Conservation (phyloP, 2,888 invertebrate genomes). For the Troglohyphantes excavatus region DNA sequence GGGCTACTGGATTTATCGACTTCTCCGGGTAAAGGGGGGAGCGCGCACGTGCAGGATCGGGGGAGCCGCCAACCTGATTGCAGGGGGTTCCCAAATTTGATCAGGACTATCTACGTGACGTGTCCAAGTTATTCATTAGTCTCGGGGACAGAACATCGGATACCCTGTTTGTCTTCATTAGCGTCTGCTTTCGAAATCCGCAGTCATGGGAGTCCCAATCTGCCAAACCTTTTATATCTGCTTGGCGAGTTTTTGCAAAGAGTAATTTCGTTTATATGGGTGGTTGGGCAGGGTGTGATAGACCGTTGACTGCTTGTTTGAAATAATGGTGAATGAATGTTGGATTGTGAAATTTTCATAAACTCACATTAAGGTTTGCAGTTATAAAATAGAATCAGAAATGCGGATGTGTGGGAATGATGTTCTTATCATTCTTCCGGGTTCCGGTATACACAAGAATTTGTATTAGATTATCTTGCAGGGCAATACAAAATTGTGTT, state of each 20-base stretch:
- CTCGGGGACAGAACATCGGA: constrained; percentile 63
- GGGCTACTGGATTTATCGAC: constrained; percentile 26
- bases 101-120: constrained; percentile 69
- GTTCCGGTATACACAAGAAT: too few relatives aligned
- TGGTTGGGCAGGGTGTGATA: too few relatives aligned
- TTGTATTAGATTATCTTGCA: too few relatives aligned
- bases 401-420: too few relatives aligned
- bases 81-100: constrained; percentile 73
- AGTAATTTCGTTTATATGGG: not conserved
- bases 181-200: constrained; percentile 53
- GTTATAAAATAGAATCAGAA: too few relatives aligned
- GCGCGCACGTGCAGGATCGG: constrained; percentile 36
- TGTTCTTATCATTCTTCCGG: too few relatives aligned
- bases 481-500: too few relatives aligned
- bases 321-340: too few relatives aligned
- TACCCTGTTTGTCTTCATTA: constrained; percentile 78
- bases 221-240: constrained; percentile 30
- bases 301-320: too few relatives aligned
- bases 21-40: constrained; percentile 8
- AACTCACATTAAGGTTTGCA: too few relatives aligned
- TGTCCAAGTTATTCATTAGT: constrained; percentile 78
- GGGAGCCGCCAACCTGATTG: constrained; percentile 58
- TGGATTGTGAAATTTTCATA: too few relatives aligned
- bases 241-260: constrained; percentile 15
- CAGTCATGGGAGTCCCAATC: constrained; percentile 2